phyloP scores from a whole-genome alignment of 2,797 vertebrate species.

The Crypturellus tataupa region DNA sequence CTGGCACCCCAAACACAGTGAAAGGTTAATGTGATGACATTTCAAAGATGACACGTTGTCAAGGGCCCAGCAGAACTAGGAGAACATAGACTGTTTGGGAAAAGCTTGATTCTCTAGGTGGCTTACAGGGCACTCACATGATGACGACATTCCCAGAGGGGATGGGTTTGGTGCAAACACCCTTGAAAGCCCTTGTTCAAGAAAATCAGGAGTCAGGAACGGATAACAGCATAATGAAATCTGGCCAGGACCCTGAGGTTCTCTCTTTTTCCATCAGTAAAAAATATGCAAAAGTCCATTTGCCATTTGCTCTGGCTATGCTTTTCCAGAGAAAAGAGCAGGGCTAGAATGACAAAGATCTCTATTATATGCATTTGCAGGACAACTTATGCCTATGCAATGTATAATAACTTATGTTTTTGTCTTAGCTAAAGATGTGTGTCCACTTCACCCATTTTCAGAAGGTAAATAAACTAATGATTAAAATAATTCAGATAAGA shows the following conservation, averaged over 20 bases:
- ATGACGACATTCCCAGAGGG: slow-evolving; percentile 9
- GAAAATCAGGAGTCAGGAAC: slow-evolving; percentile 16
- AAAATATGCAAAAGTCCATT: neutral
- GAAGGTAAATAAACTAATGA: neutral
- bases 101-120: neutral
- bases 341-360: neutral
- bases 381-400: neutral
- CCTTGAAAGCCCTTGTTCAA: slow-evolving; percentile 61
- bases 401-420: neutral
- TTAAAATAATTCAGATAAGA: slow-evolving; percentile 4
- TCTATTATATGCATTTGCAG: neutral
- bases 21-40: slow-evolving; percentile 61
- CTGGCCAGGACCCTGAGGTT: slow-evolving; percentile 17
- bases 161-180: slow-evolving; percentile 21
- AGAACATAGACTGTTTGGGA: neutral
- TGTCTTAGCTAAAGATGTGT: neutral
- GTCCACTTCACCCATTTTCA: neutral
- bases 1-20: slow-evolving; percentile 39
- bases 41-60: slow-evolving; percentile 64
- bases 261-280: neutral
- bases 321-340: slow-evolving; percentile 10
- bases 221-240: slow-evolving; percentile 4
- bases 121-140: neutral
- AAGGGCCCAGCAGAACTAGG: slow-evolving; percentile 42
- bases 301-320: slow-evolving; percentile 2